A percentile compares a stretch with the other conserved stretches of the same genome.
Evolutionary conservation across 2,888 invertebrate species (phyloP).

Genomic region (Cyaniris semiargus): DNA sequence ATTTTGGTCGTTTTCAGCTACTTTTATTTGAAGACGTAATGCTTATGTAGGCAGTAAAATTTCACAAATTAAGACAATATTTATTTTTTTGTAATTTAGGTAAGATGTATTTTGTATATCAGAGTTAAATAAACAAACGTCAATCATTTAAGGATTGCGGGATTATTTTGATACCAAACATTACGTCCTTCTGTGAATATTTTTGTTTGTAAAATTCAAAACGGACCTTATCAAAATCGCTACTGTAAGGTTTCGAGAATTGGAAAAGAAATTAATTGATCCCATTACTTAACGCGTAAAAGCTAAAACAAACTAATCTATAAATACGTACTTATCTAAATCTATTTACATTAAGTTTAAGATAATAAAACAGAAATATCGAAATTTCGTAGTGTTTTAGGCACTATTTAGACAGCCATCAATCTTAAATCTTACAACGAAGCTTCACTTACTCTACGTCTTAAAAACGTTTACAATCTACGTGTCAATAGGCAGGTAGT

Average conservation of each 20-base stretch:
- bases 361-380: constrained; percentile 77
- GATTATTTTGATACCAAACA: constrained; percentile 3
- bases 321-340: constrained; percentile 24
- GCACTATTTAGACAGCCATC: constrained; percentile 81
- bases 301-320: constrained; percentile 49
- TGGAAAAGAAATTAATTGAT: constrained; percentile 66
- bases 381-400: constrained; percentile 80
- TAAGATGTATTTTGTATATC: not conserved
- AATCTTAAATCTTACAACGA: constrained; percentile 77
- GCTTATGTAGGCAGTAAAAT: not conserved
- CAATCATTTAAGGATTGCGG: not conserved
- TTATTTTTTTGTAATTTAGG: not conserved
- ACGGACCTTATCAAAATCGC: constrained; percentile 17
- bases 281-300: constrained; percentile 67
- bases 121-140: not conserved
- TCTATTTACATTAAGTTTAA: constrained; percentile 55
- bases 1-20: constrained; percentile 8
- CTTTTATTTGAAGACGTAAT: constrained; percentile 5
- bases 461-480: constrained; percentile 73
- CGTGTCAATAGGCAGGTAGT: constrained; percentile 78
- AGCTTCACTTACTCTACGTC: constrained; percentile 68
- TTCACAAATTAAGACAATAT: not conserved
- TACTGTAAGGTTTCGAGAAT: constrained; percentile 42
- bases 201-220: constrained; percentile 31
- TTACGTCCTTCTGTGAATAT: not conserved